A percentile compares a stretch with the other conserved stretches of the same genome.
phyloP scores from a whole-genome alignment of 2,113 vertebrate genomes.

The Actinemys pallida region DNA sequence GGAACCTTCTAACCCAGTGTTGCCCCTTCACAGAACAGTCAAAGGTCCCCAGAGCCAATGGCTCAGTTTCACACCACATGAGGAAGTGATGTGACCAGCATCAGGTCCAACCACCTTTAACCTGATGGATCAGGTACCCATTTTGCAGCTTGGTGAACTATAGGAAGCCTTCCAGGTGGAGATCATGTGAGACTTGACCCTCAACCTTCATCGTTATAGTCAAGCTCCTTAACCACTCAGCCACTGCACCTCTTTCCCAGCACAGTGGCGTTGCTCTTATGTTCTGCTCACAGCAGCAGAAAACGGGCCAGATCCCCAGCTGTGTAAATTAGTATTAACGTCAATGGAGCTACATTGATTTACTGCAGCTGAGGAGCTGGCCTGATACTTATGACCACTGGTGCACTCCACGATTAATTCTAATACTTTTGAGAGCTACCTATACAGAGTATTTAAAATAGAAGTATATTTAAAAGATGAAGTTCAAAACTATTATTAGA shows the following conservation, averaged over 20 bases:
- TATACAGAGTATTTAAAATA: not conserved
- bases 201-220: not conserved
- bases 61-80: not conserved
- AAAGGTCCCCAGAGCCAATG: not conserved
- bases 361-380: not conserved
- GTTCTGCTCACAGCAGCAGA: not conserved
- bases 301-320: not conserved
- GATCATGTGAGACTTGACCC: not conserved
- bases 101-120: not conserved
- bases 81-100: not conserved
- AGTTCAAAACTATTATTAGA: not conserved
- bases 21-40: not conserved
- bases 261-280: rapidly evolving
- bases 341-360: not conserved
- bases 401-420: not conserved
- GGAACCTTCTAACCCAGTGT: not conserved
- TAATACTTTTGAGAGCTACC: not conserved
- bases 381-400: not conserved
- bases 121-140: not conserved
- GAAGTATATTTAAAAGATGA: not conserved
- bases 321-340: not conserved
- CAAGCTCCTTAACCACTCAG: not conserved
- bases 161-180: not conserved
- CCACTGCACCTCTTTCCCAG: no score
- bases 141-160: not conserved